Evolutionary conservation across 2,113 vertebrate species (phyloP), one percentile per base, ranked within the genome.

Genomic region (Dissostichus mawsoni): DNA sequence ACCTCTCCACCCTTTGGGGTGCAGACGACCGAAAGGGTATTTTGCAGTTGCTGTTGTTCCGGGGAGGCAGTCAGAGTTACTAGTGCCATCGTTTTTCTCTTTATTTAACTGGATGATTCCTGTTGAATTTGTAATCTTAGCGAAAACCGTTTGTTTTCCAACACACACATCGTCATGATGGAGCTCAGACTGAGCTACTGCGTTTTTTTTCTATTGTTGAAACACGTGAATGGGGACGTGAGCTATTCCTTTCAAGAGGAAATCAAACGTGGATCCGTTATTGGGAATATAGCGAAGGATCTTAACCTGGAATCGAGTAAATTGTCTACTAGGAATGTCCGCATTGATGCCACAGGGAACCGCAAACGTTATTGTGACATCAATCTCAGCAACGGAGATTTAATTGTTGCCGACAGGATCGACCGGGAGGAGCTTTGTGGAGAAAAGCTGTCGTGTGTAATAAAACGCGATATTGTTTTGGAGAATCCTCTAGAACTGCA

Each of bases 231-330:
- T 11, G 91, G 90, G 44, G 92, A 94, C 20, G 73, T 94, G 79
- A 93, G 92, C 52, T 95, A 94, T 73, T 94, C 92, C 16, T 81
- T 95, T 82, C 92, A 92, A 2, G 94, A 97, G 87, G 95, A 94
- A 82, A 90, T 94, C 81, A 93, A 93, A 13, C 88, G 90, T 25
- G 94, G 94, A 45, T 77, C 93, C 65, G 78, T 95, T 56, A 91
- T 97, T 57, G 96, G 94, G 53, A 94, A 95, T 74, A 74, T 95
- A 23, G 92, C 94, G 9, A 94, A 96, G 76, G 96, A 96, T 89
- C 85, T 97, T 36, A 95, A 95, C 44, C 90, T 97, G 8, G 92
- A 94, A 66, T 71, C 86, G 23, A 71, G 87, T 8, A 94, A 93
- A 33, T 83, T 97, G 51, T 93, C 92, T 1, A 81, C 90, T 57